Evolutionary conservation across 2,888 invertebrate species (phyloP).

Genomic region (Cactoblastis cactorum): DNA sequence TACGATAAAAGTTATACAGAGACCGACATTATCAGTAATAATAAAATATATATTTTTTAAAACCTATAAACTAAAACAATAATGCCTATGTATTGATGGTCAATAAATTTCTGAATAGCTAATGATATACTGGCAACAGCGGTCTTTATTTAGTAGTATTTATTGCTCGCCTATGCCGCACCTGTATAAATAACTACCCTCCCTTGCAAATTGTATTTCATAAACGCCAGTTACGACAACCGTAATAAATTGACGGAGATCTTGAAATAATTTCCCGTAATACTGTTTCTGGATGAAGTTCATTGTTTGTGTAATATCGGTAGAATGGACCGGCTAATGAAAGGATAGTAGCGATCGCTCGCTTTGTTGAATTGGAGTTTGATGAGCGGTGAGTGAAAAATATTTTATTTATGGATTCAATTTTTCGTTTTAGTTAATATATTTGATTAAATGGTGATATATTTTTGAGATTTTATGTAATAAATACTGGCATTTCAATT

Average conservation of each 20-base stretch:
- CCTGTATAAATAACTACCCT: slow-evolving; percentile 31
- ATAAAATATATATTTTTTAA: neutral
- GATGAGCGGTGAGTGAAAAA: neutral
- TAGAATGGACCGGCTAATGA: slow-evolving; percentile 20
- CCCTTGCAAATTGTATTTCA: slow-evolving; percentile 33
- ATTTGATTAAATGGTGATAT: too few species aligned
- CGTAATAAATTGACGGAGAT: slow-evolving; percentile 29
- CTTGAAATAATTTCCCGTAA: slow-evolving; percentile 27
- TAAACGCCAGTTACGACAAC: slow-evolving; percentile 25
- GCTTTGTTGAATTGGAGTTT: slow-evolving; percentile 8
- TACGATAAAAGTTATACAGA: too few species aligned
- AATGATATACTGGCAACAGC: slow-evolving; percentile 31
- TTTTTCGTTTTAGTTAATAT: too few species aligned
- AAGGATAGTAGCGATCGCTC: slow-evolving; percentile 11
- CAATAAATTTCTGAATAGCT: slow-evolving; percentile 35
- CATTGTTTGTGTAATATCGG: slow-evolving; percentile 24
- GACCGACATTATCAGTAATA: neutral
- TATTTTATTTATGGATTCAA: neutral
- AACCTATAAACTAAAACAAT: neutral
- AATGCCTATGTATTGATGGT: slow-evolving; percentile 9
- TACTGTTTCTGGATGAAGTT: slow-evolving; percentile 25
- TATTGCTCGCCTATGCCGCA: slow-evolving; percentile 34
- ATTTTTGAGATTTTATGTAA: too few species aligned
- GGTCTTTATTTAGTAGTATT: slow-evolving; percentile 40
- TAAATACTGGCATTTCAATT: too few species aligned